Evolutionary conservation across 1,140 invertebrate species (phyloP).

Genomic region (Drosophila suzukii): DNA sequence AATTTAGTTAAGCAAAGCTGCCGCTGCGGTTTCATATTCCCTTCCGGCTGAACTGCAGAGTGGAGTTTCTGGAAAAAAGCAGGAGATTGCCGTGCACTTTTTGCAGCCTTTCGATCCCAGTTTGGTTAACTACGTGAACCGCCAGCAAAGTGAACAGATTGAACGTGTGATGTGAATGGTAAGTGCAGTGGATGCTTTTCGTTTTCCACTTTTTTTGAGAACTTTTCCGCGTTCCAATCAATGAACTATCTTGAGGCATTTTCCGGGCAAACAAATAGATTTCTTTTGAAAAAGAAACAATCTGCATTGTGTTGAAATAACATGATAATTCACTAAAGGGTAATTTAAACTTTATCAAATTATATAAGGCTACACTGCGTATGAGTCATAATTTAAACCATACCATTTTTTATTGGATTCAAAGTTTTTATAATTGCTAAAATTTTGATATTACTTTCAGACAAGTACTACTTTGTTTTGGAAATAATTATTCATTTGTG

Average conservation of each 20-base stretch:
- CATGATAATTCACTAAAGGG: not conserved
- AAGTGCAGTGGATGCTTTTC: conserved; percentile 54
- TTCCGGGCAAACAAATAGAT: not conserved
- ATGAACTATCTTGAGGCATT: not conserved
- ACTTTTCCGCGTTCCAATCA: not conserved
- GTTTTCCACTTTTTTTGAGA: conserved; percentile 9
- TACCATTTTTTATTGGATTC: not conserved
- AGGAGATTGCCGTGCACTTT: conserved; percentile 29
- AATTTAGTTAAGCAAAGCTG: conserved; percentile 66
- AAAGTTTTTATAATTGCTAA: not conserved
- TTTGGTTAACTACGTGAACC: conserved; percentile 50
- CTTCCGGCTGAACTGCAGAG: conserved; percentile 31
- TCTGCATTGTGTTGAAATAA: not conserved
- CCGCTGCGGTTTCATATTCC: conserved; percentile 23
- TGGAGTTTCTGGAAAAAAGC: conserved; percentile 29
- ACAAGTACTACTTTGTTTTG: no score
- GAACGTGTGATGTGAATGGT: conserved; percentile 77
- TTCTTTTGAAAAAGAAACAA: conserved; percentile 1
- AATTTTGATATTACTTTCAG: no score
- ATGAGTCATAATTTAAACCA: not conserved
- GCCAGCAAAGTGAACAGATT: conserved; percentile 31
- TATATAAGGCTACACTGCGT: not conserved
- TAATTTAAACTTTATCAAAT: not conserved
- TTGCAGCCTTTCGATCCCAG: conserved; percentile 23
- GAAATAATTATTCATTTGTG: no score